Evolutionary conservation across 92 coral and sea anemone species (phyloP), one percentile per base, ranked within the genome.

Genomic region (Porites cylindrica): DNA sequence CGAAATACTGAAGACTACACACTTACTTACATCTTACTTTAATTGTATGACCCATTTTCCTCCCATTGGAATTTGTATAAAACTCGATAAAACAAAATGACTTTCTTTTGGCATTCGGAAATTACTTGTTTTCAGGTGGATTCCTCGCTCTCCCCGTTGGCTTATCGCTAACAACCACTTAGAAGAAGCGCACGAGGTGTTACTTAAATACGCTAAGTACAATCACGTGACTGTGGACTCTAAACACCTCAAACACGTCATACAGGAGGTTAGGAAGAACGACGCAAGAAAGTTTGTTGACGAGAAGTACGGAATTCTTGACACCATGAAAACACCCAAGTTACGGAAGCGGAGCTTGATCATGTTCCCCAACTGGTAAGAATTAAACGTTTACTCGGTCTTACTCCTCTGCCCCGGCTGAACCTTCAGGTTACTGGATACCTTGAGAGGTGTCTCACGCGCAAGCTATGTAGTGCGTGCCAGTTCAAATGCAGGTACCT

Each of bases 111-210:
- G 12, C 14, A 54, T 13, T 10, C 47, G 47, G 7, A 54, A 54
- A 54, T 54, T 10, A 3, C 7, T 10, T 10, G 6, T 54, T 13
- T 10, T 13, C 61, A 56, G 61, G 13, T 56, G 13, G 61, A 14
- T 56, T 14, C 61, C 61, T 7, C 61, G 61, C 61, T 56, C 61
- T 56, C 61, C 61, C 61, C 61, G 61, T 14, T 94, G 97, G 97
- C 89, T 94, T 11, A 89, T 94, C 59, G 95, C 97, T n/a, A 85
- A 94, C 72, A 84, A 94, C 26, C 93, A 81, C 72, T 83, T 94
- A 19, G 95, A 83, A 51, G 95, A 94, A 32, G 95, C 95, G 61
- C 89, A 89, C 13, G 91, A 65, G 7, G 80, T 94, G 9, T 76
- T 94, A 7, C 83, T 80, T 68, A 83, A 82, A 24, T 91, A 85